phyloP scores from a whole-genome alignment of 2,797 vertebrate genomes.

The Oreortyx pictus region DNA sequence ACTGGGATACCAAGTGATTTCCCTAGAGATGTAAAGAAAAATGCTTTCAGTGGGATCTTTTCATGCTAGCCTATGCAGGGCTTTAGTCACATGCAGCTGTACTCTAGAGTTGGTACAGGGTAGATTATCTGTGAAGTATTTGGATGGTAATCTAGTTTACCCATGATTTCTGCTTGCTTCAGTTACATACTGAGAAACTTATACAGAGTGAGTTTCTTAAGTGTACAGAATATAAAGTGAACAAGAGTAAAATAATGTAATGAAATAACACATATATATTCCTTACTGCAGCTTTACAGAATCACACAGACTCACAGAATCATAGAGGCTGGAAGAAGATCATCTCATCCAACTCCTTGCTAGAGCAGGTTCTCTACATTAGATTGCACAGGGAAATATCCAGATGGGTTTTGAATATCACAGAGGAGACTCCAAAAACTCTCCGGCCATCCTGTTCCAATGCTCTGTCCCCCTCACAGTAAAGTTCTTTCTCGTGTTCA shows the following conservation, averaged over 20 bases:
- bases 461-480: too few relatives aligned
- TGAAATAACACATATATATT: background rate
- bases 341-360: too few relatives aligned
- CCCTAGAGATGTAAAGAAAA: background rate
- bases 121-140: background rate
- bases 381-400: too few relatives aligned
- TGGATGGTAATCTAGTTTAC: background rate
- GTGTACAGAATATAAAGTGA: background rate
- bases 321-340: too few relatives aligned
- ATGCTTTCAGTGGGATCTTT: background rate
- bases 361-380: too few relatives aligned
- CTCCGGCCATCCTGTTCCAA: too few relatives aligned
- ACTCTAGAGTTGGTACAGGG: background rate
- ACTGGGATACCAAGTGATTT: background rate
- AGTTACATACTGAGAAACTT: background rate
- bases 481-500: too few relatives aligned
- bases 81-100: background rate
- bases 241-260: background rate
- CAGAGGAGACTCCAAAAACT: background rate
- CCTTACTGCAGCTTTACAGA: background rate
- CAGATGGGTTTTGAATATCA: too few relatives aligned
- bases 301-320: background rate
- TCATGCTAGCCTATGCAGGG: background rate
- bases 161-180: background rate
- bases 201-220: background rate